phyloP scores from a whole-genome alignment of 1,140 invertebrate species.

The Helicoverpa zea region DNA sequence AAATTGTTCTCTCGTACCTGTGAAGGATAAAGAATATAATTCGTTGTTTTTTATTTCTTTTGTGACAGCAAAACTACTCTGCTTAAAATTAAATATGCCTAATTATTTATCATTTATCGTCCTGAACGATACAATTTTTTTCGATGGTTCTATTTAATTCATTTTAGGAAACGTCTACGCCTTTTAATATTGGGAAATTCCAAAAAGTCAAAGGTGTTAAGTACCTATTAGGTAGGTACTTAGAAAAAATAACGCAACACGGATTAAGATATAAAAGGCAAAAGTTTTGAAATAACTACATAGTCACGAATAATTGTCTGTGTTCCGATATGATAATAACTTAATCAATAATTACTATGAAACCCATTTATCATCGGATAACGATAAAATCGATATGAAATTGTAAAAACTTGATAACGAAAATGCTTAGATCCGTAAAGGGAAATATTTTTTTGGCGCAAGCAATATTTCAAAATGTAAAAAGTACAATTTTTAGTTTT shows the following conservation, averaged over 20 bases:
- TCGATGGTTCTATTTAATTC: too few species aligned
- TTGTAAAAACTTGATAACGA: neutral
- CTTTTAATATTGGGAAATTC: too few species aligned
- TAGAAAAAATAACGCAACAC: neutral
- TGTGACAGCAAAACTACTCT: too few species aligned
- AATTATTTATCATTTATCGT: too few species aligned
- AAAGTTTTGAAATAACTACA: neutral
- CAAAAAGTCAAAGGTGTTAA: too few species aligned
- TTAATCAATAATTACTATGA: constrained; percentile 12
- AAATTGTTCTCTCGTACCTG: constrained; percentile 67
- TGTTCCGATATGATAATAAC: neutral
- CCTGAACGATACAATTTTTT: too few species aligned
- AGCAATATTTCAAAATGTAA: too few species aligned
- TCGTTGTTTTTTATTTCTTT: too few species aligned
- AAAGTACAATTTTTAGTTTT: too few species aligned
- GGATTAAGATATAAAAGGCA: constrained; percentile 19
- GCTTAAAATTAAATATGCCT: too few species aligned
- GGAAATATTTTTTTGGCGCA: neutral
- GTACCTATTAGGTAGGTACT: too few species aligned
- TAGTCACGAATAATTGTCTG: constrained; percentile 4
- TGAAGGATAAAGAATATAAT: neutral
- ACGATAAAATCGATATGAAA: neutral
- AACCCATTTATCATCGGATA: neutral
- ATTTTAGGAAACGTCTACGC: too few species aligned
- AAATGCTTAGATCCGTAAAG: neutral